Conservation (phyloP, 2,113 vertebrate species). For the Panthera uncia region DNA sequence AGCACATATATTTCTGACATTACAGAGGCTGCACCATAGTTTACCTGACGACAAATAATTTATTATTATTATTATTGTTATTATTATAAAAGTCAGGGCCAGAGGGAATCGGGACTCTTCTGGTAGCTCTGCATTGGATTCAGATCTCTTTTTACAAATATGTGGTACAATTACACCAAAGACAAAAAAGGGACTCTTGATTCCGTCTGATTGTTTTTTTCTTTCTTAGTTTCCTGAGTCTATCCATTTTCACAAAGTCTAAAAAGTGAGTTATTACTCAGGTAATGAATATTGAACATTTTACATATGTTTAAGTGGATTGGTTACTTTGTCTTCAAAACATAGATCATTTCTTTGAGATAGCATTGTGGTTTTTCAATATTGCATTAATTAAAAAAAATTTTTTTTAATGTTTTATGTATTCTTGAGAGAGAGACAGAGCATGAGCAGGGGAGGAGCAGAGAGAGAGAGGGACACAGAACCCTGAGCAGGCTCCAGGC, state of each 20-base stretch:
- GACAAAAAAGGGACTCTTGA: neutral
- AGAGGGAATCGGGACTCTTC: neutral
- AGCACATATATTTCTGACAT: neutral
- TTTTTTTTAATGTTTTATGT: too few species aligned
- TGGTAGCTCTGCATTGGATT: neutral
- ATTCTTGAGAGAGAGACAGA: too few species aligned
- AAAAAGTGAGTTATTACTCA: neutral
- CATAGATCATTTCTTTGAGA: neutral
- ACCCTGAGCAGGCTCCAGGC: too few species aligned
- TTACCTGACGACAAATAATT: neutral
- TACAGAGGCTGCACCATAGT: neutral
- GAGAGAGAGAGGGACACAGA: too few species aligned
- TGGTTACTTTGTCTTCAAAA: neutral
- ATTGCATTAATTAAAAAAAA: neutral
- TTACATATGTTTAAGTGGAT: neutral
- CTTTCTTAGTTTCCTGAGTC: neutral
- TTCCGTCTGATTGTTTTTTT: neutral
- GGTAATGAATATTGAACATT: neutral
- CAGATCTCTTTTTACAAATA: neutral
- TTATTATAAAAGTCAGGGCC: neutral
- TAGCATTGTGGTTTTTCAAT: neutral
- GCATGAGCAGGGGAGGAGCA: too few species aligned
- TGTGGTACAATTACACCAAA: neutral
- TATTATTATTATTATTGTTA: neutral
- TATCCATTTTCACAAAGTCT: neutral